Base-by-base conservation (phyloP, 1,140 invertebrate species). In the Tyrophagus putrescentiae region DNA sequence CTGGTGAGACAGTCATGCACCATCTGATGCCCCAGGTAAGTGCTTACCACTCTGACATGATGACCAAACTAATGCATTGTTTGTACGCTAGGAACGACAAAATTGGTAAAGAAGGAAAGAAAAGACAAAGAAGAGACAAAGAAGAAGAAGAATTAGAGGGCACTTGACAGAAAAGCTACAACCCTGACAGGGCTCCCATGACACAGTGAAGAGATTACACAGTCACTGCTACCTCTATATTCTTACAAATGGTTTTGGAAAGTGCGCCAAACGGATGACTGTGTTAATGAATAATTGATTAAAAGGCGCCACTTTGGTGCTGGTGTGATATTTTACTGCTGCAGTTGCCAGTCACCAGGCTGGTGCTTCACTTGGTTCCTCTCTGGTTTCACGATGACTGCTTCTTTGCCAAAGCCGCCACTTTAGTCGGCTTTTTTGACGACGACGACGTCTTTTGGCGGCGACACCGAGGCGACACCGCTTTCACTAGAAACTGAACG, bases 221-320 rank as follows among this genome's bases (percentile, higher is more conserved):
- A n/a, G n/a, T n/a, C n/a, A n/a, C n/a, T n/a, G n/a, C n/a, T n/a
- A n/a, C n/a, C n/a, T n/a, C n/a, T n/a, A n/a, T n/a, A n/a, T n/a
- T n/a, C n/a, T n/a, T n/a, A n/a, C n/a, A n/a, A n/a, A n/a, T n/a
- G n/a, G n/a, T n/a, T n/a, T n/a, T n/a, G n/a, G n/a, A n/a, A n/a
- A n/a, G n/a, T 39, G 13, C 21, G 36, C 36, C 21, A 21, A 13
- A 39, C 36, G 21, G 13, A 39, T 13, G 36, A 39, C 36, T 13
- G 36, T 39, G n/a, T 39, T 39, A 39, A 39, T 39, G 36, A 39
- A 39, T 39, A 39, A 39, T 39, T 39, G 36, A 39, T 39, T 39
- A 39, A 39, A 39, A 39, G 36, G 13, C 13, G 13, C 13, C 13
- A 13, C 21, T 21, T 39, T 13, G 13, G 13, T 39, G 36, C 36